Evolutionary conservation across 2,113 vertebrate species (phyloP).

Genomic region (Cromileptes altivelis): DNA sequence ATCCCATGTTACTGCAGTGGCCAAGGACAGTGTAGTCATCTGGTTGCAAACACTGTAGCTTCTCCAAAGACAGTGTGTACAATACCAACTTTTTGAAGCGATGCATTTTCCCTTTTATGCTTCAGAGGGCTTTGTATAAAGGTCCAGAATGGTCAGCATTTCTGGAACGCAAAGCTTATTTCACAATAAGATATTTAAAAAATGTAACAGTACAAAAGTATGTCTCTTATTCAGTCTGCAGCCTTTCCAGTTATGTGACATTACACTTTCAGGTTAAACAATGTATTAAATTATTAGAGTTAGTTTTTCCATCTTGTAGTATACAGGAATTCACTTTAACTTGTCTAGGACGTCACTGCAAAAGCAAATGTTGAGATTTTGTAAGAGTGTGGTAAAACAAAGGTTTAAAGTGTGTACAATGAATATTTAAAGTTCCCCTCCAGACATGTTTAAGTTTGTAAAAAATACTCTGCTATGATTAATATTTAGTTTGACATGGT

Average conservation of each 20-base stretch:
- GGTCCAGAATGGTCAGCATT: conserved; percentile 55
- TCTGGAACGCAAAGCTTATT: conserved; percentile 58
- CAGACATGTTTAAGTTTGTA: no score
- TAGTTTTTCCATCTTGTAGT: no score
- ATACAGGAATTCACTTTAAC: background rate
- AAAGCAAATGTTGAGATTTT: background rate
- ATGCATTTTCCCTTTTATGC: conserved; percentile 57
- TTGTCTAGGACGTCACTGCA: background rate
- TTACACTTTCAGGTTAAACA: no score
- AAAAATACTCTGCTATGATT: no score
- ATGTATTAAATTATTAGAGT: no score
- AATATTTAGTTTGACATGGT: no score
- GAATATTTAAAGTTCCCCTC: no score
- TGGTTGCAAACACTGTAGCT: conserved; percentile 24
- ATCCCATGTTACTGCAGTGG: conserved; percentile 5
- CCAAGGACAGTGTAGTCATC: conserved; percentile 33
- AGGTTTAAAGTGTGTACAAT: background rate
- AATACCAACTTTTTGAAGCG: conserved; percentile 59
- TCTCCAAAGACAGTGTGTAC: conserved; percentile 39
- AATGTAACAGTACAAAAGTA: conserved; percentile 12
- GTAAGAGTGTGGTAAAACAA: background rate
- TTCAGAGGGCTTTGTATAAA: conserved; percentile 41
- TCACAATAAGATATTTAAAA: conserved; percentile 32
- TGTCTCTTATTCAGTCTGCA: background rate
- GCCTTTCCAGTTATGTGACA: conserved; percentile 9